Evolutionary conservation across 2,113 vertebrate genomes (phyloP).

Genomic region (Bettongia penicillata): DNA sequence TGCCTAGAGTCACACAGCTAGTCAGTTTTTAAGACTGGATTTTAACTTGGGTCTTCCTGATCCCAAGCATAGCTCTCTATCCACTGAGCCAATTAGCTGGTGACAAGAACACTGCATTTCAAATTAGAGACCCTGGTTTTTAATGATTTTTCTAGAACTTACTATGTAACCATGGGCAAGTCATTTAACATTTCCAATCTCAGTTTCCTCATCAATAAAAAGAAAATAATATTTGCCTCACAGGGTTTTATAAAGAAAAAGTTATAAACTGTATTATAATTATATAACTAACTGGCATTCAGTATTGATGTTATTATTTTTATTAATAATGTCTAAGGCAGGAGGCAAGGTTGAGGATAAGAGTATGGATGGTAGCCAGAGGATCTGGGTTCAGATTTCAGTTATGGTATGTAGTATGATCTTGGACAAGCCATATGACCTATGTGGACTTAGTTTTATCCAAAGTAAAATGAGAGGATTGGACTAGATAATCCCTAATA

Average conservation of each 20-base stretch:
- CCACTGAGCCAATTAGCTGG: background rate
- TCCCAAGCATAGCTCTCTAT: background rate
- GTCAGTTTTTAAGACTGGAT: background rate
- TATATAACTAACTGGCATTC: no score
- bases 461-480: no score
- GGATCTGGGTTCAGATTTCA: background rate
- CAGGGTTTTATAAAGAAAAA: no score
- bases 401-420: no score
- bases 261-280: no score
- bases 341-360: background rate
- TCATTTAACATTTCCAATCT: background rate
- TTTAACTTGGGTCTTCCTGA: background rate
- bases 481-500: no score
- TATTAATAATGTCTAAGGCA: no score
- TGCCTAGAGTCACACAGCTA: background rate
- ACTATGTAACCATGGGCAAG: background rate
- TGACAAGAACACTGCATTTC: background rate
- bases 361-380: background rate
- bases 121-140: background rate
- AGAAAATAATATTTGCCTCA: no score
- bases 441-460: no score
- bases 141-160: background rate
- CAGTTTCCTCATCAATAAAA: no score
- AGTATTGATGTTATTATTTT: no score
- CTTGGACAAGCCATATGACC: no score